Conservation (phyloP, 2,113 vertebrate genomes). For the Centrocercus urophasianus region DNA sequence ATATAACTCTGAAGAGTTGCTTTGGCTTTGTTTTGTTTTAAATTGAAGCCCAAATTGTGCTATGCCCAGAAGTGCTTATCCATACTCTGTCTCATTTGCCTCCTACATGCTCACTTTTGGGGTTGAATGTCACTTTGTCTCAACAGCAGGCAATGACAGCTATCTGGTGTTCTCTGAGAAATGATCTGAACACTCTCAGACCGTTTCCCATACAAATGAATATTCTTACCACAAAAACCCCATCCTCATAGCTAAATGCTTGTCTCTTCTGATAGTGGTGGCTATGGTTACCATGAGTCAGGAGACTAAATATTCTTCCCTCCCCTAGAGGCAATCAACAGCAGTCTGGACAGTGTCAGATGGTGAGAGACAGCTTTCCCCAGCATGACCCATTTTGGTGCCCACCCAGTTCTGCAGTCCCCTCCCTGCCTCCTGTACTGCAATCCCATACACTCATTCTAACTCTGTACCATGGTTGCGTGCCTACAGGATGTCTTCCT, state of each 20-base stretch:
- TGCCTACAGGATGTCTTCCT: slow-evolving; percentile 83
- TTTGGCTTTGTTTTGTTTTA: background rate
- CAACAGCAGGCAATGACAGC: background rate
- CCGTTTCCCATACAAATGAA: slow-evolving; percentile 19
- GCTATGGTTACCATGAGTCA: slow-evolving; percentile 57
- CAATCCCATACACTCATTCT: background rate
- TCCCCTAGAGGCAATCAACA: background rate
- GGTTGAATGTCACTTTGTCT: background rate
- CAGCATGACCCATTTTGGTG: background rate
- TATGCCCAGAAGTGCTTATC: fast-evolving
- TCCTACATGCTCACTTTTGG: fast-evolving
- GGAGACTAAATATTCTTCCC: background rate
- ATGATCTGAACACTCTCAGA: background rate
- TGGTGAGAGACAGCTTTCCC: background rate
- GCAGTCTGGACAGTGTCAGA: background rate
- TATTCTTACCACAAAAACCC: slow-evolving; percentile 43
- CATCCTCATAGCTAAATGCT: background rate
- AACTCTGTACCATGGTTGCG: background rate
- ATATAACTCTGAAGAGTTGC: background rate
- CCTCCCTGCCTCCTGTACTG: background rate
- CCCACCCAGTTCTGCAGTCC: background rate
- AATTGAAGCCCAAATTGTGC: background rate
- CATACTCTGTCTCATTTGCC: background rate
- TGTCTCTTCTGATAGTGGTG: slow-evolving; percentile 38
- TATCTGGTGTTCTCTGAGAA: background rate